Conservation (phyloP, 2,113 vertebrate species). For the Empidonax traillii region DNA sequence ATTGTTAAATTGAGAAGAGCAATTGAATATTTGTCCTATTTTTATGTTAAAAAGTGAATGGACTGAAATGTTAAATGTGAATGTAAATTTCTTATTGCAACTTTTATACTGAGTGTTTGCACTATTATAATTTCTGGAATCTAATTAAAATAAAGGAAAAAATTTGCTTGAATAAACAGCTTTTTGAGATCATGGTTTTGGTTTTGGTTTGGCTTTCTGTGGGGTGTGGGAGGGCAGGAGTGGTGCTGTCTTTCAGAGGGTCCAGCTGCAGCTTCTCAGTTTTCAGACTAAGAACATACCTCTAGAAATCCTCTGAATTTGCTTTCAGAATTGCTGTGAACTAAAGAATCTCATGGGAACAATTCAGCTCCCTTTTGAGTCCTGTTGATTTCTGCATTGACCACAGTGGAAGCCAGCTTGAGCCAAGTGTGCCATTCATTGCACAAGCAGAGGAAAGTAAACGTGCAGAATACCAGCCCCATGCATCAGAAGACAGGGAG, state of each 20-base stretch:
- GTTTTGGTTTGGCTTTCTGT: background rate
- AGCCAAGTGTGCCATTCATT: background rate
- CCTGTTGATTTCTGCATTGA: background rate
- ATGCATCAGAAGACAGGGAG: background rate
- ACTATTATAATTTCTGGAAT: slow-evolving; percentile 83
- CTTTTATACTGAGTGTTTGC: slow-evolving; percentile 96
- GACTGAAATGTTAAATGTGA: slow-evolving; percentile 89
- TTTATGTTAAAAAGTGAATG: slow-evolving; percentile 86
- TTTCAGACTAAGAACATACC: background rate
- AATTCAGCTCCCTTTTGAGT: background rate
- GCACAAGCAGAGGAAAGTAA: background rate
- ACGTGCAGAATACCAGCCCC: background rate
- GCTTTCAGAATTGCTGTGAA: background rate
- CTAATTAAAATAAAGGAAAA: slow-evolving; percentile 75
- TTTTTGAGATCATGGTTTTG: background rate
- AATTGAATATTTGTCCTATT: slow-evolving; percentile 86
- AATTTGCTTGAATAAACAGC: slow-evolving; percentile 73
- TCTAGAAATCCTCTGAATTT: background rate
- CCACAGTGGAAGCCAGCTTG: background rate
- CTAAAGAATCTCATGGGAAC: background rate
- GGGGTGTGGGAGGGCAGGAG: background rate
- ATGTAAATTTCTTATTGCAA: slow-evolving; percentile 88
- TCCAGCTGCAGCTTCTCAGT: background rate
- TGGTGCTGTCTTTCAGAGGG: background rate
- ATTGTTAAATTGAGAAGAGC: slow-evolving; percentile 74